Percentiles rank a stretch among this genome's conserved stretches.
Evolutionary conservation across 1,140 invertebrate genomes (phyloP).

Genomic region (Drosophila eugracilis): DNA sequence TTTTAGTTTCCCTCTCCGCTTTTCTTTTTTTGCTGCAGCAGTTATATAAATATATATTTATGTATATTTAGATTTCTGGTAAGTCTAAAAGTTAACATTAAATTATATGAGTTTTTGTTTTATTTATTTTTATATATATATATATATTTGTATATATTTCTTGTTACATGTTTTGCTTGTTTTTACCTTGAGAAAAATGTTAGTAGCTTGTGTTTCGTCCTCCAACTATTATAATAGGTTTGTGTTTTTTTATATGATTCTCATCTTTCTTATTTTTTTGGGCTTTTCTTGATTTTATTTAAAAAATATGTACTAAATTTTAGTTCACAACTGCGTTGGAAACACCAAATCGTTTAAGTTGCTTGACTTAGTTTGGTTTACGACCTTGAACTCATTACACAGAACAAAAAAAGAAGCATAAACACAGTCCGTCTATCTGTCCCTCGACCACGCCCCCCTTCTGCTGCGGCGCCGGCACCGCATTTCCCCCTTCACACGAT

Average conservation of each 20-base stretch:
- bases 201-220: slow-evolving; percentile 63
- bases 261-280: slow-evolving; percentile 40
- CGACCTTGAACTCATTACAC: slow-evolving; percentile 58
- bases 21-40: slow-evolving; percentile 31
- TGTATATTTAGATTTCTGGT: slow-evolving; percentile 54
- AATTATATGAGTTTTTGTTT: slow-evolving; percentile 64
- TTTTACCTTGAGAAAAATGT: slow-evolving; percentile 74
- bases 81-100: slow-evolving; percentile 76
- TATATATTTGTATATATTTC: slow-evolving; percentile 57
- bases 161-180: slow-evolving; percentile 67
- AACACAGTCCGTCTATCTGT: slow-evolving; percentile 4
- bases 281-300: slow-evolving; percentile 62
- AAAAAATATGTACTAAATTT: slow-evolving; percentile 81
- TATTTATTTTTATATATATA: slow-evolving; percentile 23
- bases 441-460: slow-evolving; percentile 31
- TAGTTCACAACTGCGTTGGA: slow-evolving; percentile 82
- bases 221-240: slow-evolving; percentile 41
- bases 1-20: slow-evolving; percentile 15
- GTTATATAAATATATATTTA: slow-evolving; percentile 54
- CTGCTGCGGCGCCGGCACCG: slow-evolving; percentile 56
- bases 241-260: slow-evolving; percentile 17
- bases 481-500: slow-evolving; percentile 40
- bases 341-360: slow-evolving; percentile 77
- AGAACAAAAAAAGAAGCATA: slow-evolving; percentile 26
- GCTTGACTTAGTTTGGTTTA: slow-evolving; percentile 79